Base-by-base conservation (phyloP, 2,888 invertebrate genomes). In the Orthosia incerta region DNA sequence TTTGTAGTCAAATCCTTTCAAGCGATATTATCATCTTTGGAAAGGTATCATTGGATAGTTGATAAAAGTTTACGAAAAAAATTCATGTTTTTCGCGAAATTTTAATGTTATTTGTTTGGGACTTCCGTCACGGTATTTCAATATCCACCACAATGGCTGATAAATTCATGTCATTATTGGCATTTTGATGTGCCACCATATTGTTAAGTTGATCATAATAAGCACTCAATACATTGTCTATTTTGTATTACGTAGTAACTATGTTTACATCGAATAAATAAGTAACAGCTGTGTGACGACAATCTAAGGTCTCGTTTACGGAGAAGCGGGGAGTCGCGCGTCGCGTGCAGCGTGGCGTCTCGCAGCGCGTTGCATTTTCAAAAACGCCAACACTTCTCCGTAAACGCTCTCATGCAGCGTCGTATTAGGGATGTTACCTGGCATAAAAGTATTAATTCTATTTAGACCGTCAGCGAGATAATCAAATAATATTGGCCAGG, bases 111-210 rank as follows among this genome's bases (percentile, higher is more conserved):
- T 53, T 20, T 12, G 12, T 53, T 31, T 5, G 15, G 13, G 2
- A 57, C 4, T n/a, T 31, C 0, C 20, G 39, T 60, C n/a, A n/a
- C 9, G 9, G 16, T n/a, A 39, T n/a, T 60, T 1, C 4, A 60
- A 20, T 45, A 20, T 45, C 20, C 16, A 45, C 9, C 45, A 45
- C 16, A 9, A 13, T 15, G 39, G 20, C 20, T 73, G 72, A 20
- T 4, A 18, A 11, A 18, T 72, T 69, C 0, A 26, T 69, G 53
- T 72, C 26, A 20, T 20, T 72, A 20, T 46, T 20, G 18, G 20
- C 46, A 20, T 55, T 26, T 16, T 20, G 3, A 48, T 39, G 23
- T 18, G 31, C 55, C 15, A 55, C 7, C 18, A 46, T 18, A 55
- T 55, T 57, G 15, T 45, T 16, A 48, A 12, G 15, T 45, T 7